phyloP scores from a whole-genome alignment of 2,797 vertebrate genomes.

The Leptodactylus fallax region DNA sequence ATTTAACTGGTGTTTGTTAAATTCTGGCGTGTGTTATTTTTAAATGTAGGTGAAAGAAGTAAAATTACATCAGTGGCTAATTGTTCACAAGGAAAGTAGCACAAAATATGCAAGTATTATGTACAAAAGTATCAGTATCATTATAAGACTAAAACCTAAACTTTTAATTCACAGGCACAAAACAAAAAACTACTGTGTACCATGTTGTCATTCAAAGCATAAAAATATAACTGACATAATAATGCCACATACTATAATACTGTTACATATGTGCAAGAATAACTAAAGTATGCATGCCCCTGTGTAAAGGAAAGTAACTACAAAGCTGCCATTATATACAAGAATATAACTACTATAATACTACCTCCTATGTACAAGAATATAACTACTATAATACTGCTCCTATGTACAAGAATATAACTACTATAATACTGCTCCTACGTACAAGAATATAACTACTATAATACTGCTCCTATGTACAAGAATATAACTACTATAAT shows the following conservation, averaged over 20 bases:
- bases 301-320: too few species aligned
- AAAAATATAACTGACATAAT: too few species aligned
- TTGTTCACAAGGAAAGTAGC: not conserved
- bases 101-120: not conserved
- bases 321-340: not conserved
- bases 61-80: not conserved
- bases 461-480: not conserved
- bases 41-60: not conserved
- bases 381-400: not conserved
- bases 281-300: too few species aligned
- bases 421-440: not conserved
- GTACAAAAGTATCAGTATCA: not conserved
- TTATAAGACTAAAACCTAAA: not conserved
- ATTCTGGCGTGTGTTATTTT: not conserved
- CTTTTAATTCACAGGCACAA: too few species aligned
- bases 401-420: not conserved
- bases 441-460: not conserved
- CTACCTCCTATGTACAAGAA: not conserved
- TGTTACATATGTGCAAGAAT: not conserved
- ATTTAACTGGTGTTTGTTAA: not conserved
- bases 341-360: slow-evolving; percentile 6
- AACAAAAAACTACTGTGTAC: too few species aligned
- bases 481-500: slow-evolving; percentile 10
- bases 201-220: too few species aligned
- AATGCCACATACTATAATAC: not conserved